A percentile compares a stretch with the other conserved stretches of the same genome.
Evolutionary conservation across 2,888 invertebrate genomes (phyloP).

Genomic region (Strigamia crassipes): DNA sequence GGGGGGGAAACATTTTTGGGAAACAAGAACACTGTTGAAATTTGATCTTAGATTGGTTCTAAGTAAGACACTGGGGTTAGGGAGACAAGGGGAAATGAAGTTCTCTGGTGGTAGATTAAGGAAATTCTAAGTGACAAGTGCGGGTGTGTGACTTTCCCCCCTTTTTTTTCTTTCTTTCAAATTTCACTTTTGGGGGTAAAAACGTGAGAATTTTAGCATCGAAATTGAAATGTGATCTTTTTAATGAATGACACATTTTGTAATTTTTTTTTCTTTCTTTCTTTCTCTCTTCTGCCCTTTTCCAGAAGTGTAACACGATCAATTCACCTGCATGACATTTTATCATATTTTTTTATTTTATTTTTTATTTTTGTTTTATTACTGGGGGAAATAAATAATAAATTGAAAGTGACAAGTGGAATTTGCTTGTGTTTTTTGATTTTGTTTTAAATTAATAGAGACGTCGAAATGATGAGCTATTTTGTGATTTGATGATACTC

Average conservation of each 20-base stretch:
- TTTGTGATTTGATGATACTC: background rate
- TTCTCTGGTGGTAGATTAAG: slow-evolving; percentile 35
- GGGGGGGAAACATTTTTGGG: slow-evolving; percentile 4
- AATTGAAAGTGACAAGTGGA: too few relatives aligned
- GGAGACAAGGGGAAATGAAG: slow-evolving; percentile 35
- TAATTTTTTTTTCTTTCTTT: background rate
- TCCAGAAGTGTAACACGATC: background rate
- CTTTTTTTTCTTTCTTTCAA: too few relatives aligned
- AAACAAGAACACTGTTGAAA: slow-evolving; percentile 42
- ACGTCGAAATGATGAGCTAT: background rate
- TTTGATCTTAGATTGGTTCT: slow-evolving; percentile 36
- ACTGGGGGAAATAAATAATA: background rate
- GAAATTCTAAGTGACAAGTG: slow-evolving; percentile 37
- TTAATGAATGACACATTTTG: background rate
- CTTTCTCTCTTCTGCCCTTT: background rate
- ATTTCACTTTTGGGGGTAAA: too few relatives aligned
- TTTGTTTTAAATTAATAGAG: too few relatives aligned
- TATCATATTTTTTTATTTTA: background rate
- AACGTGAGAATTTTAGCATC: too few relatives aligned
- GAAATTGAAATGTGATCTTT: background rate
- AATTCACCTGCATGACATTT: background rate
- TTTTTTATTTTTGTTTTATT: too few relatives aligned
- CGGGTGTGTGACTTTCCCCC: background rate
- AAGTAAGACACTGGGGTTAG: slow-evolving; percentile 38
- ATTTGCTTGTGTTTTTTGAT: too few relatives aligned